phyloP scores from a whole-genome alignment of 2,113 vertebrate species.

The Bothrops jararaca region DNA sequence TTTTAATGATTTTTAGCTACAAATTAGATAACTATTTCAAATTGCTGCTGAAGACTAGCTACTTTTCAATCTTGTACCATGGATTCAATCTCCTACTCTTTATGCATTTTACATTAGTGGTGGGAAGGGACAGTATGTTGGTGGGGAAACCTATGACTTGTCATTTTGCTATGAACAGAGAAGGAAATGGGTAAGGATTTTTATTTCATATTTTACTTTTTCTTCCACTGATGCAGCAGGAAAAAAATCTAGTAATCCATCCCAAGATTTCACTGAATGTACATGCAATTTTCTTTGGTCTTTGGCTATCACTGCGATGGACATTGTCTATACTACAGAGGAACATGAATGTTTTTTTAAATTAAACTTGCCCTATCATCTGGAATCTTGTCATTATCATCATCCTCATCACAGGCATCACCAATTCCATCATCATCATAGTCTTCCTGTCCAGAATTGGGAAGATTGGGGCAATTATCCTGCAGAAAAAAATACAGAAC shows the following conservation, averaged over 20 bases:
- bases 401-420: conserved; percentile 93
- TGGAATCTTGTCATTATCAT: conserved; percentile 92
- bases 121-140: not conserved
- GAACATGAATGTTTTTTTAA: not conserved
- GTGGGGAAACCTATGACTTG: not conserved
- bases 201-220: not conserved
- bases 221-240: not conserved
- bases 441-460: conserved; percentile 98
- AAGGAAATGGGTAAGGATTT: not conserved
- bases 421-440: conserved; percentile 95
- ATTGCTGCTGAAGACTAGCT: not conserved
- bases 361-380: conserved; percentile 86
- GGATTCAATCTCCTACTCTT: not conserved
- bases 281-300: conserved; percentile 8
- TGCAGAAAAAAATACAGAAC: conserved; percentile 57
- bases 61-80: not conserved
- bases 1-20: not conserved
- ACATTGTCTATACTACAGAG: not conserved
- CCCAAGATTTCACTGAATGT: not conserved
- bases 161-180: not conserved
- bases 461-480: conserved; percentile 96
- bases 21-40: not conserved
- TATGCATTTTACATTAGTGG: not conserved
- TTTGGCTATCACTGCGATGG: not conserved
- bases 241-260: not conserved